A percentile compares a stretch with the other conserved stretches of the same genome.
Conservation (phyloP, 2,113 vertebrate genomes). For the Bubalus kerabau region DNA sequence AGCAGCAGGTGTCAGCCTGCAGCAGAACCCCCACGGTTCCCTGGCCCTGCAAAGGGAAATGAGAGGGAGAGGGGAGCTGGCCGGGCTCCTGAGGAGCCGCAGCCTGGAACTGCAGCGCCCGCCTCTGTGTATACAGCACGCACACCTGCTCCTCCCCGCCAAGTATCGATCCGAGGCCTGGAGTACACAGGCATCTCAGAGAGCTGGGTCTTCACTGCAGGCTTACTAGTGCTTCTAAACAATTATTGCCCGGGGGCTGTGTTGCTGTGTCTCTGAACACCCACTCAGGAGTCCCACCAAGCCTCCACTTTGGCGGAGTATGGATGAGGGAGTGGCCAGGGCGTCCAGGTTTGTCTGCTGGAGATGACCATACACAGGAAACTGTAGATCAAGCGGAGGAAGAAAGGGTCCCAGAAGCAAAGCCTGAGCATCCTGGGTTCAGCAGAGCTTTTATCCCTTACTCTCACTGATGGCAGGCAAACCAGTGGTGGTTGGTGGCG, state of each 20-base stretch:
- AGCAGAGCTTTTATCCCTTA: not conserved
- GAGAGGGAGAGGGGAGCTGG: slow-evolving; percentile 16
- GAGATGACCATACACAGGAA: not conserved
- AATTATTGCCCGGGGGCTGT: accelerated
- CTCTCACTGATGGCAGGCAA: not conserved
- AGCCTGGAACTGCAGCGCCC: not conserved
- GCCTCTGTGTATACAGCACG: not conserved
- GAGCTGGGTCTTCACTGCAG: not conserved
- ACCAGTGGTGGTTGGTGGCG: not conserved
- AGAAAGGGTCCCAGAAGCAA: not conserved
- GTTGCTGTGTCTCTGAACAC: not conserved
- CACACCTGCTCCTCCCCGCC: not conserved
- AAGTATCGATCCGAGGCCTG: not conserved
- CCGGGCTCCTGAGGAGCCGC: not conserved
- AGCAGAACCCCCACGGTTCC: not conserved
- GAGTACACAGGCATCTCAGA: not conserved
- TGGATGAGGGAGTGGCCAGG: not conserved
- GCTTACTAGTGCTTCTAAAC: not conserved
- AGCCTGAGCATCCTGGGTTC: no score
- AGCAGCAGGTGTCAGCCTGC: slow-evolving; percentile 65
- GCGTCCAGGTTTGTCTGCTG: not conserved
- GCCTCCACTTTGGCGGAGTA: not conserved
- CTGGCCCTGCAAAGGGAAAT: slow-evolving; percentile 43
- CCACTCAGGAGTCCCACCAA: not conserved
- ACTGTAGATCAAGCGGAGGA: not conserved